A percentile compares a stretch with the other conserved stretches of the same genome.
phyloP scores from a whole-genome alignment of 2,888 invertebrate genomes.

The Drosophila kanekoi region DNA sequence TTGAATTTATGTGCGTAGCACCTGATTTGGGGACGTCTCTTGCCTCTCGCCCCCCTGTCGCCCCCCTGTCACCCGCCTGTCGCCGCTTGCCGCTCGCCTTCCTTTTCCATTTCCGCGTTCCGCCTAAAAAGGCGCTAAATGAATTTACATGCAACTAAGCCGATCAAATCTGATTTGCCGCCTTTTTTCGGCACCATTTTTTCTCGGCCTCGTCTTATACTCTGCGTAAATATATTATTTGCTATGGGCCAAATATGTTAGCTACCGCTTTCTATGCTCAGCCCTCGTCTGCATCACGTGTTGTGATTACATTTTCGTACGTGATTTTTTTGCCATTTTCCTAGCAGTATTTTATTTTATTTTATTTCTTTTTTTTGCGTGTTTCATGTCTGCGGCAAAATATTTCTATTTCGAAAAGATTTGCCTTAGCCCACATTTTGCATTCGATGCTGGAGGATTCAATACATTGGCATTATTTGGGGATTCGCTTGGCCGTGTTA shows the following conservation, averaged over 20 bases:
- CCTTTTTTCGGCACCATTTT: slow-evolving; percentile 18
- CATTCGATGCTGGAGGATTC: slow-evolving; percentile 13
- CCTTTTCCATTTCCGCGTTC: slow-evolving; percentile 32
- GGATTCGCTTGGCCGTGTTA: slow-evolving; percentile 31
- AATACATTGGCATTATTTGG: slow-evolving; percentile 6
- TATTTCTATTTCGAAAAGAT: slow-evolving; percentile 19
- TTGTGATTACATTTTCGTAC: slow-evolving; percentile 53
- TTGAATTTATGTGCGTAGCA: slow-evolving; percentile 53
- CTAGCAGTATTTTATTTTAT: slow-evolving; percentile 27
- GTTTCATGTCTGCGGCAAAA: slow-evolving; percentile 25
- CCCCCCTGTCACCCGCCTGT: background rate
- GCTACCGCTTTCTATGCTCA: slow-evolving; percentile 23
- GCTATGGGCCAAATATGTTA: slow-evolving; percentile 21
- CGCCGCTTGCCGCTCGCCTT: background rate
- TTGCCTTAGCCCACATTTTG: slow-evolving; percentile 43
- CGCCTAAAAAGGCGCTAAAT: slow-evolving; percentile 62
- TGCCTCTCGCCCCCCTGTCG: background rate
- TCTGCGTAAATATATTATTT: slow-evolving; percentile 43
- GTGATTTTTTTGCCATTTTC: slow-evolving; percentile 56
- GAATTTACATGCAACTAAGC: slow-evolving; percentile 72
- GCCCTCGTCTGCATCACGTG: slow-evolving; percentile 27
- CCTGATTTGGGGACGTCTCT: slow-evolving; percentile 34
- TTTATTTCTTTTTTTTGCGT: slow-evolving; percentile 24
- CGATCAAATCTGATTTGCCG: slow-evolving; percentile 67
- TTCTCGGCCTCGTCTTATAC: background rate